phyloP scores from a whole-genome alignment of 2,888 invertebrate genomes.

The Drosophila quinaria region DNA sequence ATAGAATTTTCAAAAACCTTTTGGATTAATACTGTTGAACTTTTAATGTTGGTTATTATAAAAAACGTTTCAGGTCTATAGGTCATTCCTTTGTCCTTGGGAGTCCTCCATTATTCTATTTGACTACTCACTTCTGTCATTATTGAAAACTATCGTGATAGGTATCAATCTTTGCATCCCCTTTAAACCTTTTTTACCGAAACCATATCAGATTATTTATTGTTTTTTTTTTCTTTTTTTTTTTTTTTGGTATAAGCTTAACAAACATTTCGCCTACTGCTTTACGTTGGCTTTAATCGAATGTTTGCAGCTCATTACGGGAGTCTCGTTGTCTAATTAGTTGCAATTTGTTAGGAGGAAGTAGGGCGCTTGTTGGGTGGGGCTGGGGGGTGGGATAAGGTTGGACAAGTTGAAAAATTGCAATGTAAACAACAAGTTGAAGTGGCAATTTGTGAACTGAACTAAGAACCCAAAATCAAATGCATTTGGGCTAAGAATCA shows the following conservation, averaged over 20 bases:
- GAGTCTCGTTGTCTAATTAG: conserved; percentile 61
- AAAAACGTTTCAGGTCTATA: too few relatives aligned
- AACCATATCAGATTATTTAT: not conserved
- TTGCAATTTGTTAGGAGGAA: conserved; percentile 70
- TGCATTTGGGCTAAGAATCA: conserved; percentile 60
- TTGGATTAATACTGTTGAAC: too few relatives aligned
- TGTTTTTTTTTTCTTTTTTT: not conserved
- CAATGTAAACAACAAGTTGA: conserved; percentile 67
- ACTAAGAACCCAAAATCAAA: conserved; percentile 54
- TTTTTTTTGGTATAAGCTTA: not conserved
- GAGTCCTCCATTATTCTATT: too few relatives aligned
- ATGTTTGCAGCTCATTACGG: conserved; percentile 15
- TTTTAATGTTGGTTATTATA: too few relatives aligned
- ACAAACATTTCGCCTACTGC: not conserved
- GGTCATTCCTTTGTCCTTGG: too few relatives aligned
- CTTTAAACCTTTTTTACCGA: not conserved
- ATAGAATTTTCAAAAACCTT: too few relatives aligned
- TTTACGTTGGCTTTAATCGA: not conserved
- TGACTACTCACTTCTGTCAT: too few relatives aligned
- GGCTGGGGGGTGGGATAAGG: not conserved
- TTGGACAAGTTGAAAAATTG: conserved; percentile 68
- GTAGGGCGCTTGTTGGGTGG: not conserved
- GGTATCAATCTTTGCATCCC: not conserved
- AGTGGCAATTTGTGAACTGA: conserved; percentile 58
- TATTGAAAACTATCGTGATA: too few relatives aligned